Percentiles rank a stretch among this genome's conserved stretches.
Conservation (phyloP, 2,888 invertebrate species). For the Hemithea aestivaria region DNA sequence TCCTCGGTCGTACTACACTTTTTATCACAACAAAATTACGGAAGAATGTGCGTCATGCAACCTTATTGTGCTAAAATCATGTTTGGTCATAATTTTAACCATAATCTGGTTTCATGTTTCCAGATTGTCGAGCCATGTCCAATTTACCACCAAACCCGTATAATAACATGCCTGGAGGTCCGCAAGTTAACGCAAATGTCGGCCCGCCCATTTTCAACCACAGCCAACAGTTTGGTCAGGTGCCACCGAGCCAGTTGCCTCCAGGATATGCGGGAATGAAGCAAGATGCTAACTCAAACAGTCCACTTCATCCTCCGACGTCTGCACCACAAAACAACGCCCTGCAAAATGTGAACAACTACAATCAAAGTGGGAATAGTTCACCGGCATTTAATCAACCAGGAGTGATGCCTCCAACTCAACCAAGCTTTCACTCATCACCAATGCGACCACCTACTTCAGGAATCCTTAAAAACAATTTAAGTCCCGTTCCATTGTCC, state of each 20-base stretch:
- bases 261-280: constrained; percentile 52
- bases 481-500: constrained; percentile 40
- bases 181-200: constrained; percentile 48
- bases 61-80: constrained; percentile 1
- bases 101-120: constrained; percentile 41
- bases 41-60: constrained; percentile 15
- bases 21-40: constrained; percentile 55
- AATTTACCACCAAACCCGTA: constrained; percentile 67
- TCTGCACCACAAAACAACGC: constrained; percentile 39
- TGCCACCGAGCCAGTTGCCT: constrained; percentile 54
- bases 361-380: constrained; percentile 60
- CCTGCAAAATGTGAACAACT: constrained; percentile 52
- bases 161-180: constrained; percentile 50
- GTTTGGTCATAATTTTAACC: constrained; percentile 14
- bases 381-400: constrained; percentile 70
- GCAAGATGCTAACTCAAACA: constrained; percentile 65
- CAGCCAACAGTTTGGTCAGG: constrained; percentile 48
- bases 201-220: constrained; percentile 43
- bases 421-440: constrained; percentile 48
- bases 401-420: constrained; percentile 46
- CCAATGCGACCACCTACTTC: constrained; percentile 42
- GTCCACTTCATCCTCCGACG: constrained; percentile 43
- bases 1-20: constrained; percentile 46
- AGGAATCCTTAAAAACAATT: constrained; percentile 29
- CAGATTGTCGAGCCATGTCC: constrained; percentile 72